Evolutionary conservation across 2,113 vertebrate genomes (phyloP).

Genomic region (Leuciscus idus): DNA sequence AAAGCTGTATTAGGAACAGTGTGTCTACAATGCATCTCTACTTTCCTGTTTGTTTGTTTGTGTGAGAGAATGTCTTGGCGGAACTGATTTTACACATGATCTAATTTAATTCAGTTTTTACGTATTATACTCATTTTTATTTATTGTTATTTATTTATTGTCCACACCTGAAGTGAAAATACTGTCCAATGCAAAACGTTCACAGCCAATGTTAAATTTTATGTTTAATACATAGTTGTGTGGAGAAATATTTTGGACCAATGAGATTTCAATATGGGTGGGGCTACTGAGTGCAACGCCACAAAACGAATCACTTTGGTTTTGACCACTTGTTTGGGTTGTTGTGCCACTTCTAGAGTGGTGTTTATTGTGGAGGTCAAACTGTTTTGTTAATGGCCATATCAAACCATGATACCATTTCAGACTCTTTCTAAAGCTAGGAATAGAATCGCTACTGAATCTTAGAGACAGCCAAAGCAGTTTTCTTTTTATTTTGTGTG

Average conservation of each 20-base stretch:
- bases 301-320: neutral
- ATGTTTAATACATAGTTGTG: neutral
- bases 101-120: neutral
- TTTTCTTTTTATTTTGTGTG: neutral
- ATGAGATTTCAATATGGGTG: neutral
- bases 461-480: neutral
- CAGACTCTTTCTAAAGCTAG: neutral
- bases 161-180: neutral
- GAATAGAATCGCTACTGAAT: neutral
- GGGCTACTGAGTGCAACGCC: neutral
- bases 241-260: neutral
- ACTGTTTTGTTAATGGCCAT: neutral
- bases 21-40: neutral
- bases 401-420: constrained; percentile 25
- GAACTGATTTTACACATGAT: neutral
- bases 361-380: constrained; percentile 17
- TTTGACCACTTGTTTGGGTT: neutral
- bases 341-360: neutral
- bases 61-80: neutral
- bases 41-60: neutral
- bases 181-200: neutral
- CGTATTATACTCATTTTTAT: neutral
- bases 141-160: neutral
- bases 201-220: neutral
- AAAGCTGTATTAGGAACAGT: neutral